Evolutionary conservation across 2,888 invertebrate species (phyloP).

Genomic region (Xestia rhomboidea): DNA sequence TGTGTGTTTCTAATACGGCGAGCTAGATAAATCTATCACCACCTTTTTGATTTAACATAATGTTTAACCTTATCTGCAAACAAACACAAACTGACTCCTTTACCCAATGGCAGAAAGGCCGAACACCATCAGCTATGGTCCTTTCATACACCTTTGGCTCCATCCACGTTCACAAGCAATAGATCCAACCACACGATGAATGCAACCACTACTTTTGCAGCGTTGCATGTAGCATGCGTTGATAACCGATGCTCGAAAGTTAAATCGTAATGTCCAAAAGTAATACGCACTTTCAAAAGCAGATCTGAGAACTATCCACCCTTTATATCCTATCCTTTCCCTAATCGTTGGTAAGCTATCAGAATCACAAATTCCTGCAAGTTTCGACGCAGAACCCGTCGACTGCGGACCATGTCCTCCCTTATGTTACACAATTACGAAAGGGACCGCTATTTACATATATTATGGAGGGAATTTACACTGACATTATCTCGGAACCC

Average conservation of each 20-base stretch:
- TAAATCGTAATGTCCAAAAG: neutral
- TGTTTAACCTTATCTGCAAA: neutral
- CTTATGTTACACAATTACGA: slow-evolving; percentile 56
- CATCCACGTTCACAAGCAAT: neutral
- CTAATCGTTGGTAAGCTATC: slow-evolving; percentile 26
- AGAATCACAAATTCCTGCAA: slow-evolving; percentile 30
- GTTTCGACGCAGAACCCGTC: slow-evolving; percentile 3
- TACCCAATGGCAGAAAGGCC: neutral
- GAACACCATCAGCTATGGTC: neutral
- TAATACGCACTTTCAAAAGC: neutral
- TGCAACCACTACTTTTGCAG: neutral
- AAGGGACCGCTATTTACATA: slow-evolving; percentile 61
- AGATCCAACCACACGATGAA: too few species aligned
- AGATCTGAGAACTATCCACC: neutral
- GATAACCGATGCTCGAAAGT: neutral
- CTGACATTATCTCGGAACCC: slow-evolving; percentile 56
- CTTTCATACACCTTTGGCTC: neutral
- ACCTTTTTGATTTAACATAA: neutral
- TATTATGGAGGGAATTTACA: slow-evolving; percentile 60
- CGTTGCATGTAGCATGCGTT: neutral
- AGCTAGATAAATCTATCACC: neutral
- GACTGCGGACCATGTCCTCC: slow-evolving; percentile 39
- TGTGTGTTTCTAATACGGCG: neutral
- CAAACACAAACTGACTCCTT: neutral
- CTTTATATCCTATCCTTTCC: neutral